Evolutionary conservation across 2,113 vertebrate species (phyloP).

Genomic region (Sigmodon hispidus): DNA sequence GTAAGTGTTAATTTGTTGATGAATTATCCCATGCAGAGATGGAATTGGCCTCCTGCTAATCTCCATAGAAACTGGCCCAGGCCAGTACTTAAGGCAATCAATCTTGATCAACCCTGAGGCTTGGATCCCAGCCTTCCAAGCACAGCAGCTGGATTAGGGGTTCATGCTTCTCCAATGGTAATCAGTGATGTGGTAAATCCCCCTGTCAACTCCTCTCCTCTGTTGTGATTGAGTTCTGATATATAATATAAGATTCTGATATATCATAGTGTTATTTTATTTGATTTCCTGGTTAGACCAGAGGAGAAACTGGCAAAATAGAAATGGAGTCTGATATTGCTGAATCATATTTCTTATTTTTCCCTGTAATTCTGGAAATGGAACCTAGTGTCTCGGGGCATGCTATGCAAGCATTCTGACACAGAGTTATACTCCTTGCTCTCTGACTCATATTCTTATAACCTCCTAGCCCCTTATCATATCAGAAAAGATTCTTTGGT

Average conservation of each 20-base stretch:
- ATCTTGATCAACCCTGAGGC: slow-evolving; percentile 52
- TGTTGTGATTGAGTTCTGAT: background rate
- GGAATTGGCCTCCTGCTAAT: slow-evolving; percentile 53
- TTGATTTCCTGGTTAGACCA: background rate
- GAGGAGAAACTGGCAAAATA: background rate
- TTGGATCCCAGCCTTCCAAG: slow-evolving; percentile 53
- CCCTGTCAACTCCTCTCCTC: background rate
- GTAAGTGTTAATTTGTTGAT: slow-evolving; percentile 63
- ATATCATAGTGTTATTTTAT: slow-evolving; percentile 7
- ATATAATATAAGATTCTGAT: background rate
- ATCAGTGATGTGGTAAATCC: slow-evolving; percentile 16
- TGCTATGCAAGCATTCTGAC: background rate
- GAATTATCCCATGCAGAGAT: slow-evolving; percentile 55
- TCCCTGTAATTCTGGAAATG: background rate
- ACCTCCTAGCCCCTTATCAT: background rate
- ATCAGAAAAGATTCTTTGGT: background rate
- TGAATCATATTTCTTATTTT: background rate
- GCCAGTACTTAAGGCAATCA: slow-evolving; percentile 53
- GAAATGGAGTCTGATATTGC: background rate
- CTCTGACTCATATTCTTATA: background rate
- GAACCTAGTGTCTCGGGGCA: background rate
- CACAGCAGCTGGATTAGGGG: background rate
- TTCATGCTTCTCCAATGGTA: slow-evolving; percentile 35
- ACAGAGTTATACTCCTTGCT: background rate
- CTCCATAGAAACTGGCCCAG: slow-evolving; percentile 67